phyloP scores from a whole-genome alignment of 2,113 vertebrate genomes.

The Daboia siamensis region DNA sequence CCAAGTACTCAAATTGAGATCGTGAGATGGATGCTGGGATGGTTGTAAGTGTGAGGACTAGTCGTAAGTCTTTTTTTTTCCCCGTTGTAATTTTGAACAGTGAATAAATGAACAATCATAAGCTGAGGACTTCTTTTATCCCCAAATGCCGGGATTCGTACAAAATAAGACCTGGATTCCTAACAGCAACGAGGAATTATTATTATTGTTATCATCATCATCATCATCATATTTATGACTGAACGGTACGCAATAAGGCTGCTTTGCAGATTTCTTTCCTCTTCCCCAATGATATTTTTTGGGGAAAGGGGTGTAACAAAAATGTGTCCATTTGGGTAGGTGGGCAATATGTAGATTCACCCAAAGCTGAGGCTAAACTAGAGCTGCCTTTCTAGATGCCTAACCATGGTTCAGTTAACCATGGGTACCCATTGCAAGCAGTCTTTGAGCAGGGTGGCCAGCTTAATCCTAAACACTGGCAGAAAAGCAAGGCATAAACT shows the following conservation, averaged over 20 bases:
- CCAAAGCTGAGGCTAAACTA: background rate
- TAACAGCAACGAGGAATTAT: background rate
- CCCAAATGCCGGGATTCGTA: background rate
- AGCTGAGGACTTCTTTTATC: background rate
- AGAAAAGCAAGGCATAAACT: too few species aligned
- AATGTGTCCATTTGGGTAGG: background rate
- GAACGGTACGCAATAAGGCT: background rate
- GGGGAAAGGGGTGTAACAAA: background rate
- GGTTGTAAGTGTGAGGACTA: background rate
- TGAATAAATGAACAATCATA: background rate
- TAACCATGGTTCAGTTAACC: background rate
- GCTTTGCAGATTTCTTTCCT: background rate
- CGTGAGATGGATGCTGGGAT: background rate
- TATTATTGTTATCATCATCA: too few species aligned
- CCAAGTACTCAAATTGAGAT: background rate
- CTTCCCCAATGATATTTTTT: background rate
- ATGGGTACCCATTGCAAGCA: background rate
- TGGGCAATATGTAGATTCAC: background rate
- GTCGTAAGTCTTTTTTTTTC: background rate
- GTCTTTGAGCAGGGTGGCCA: background rate
- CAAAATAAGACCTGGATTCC: background rate
- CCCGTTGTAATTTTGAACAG: background rate
- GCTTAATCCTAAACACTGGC: background rate
- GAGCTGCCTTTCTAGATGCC: background rate
- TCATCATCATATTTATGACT: too few species aligned